Evolutionary conservation across 2,113 vertebrate genomes (phyloP), one percentile per base, ranked within the genome.

Genomic region (Orthonyx spaldingii): DNA sequence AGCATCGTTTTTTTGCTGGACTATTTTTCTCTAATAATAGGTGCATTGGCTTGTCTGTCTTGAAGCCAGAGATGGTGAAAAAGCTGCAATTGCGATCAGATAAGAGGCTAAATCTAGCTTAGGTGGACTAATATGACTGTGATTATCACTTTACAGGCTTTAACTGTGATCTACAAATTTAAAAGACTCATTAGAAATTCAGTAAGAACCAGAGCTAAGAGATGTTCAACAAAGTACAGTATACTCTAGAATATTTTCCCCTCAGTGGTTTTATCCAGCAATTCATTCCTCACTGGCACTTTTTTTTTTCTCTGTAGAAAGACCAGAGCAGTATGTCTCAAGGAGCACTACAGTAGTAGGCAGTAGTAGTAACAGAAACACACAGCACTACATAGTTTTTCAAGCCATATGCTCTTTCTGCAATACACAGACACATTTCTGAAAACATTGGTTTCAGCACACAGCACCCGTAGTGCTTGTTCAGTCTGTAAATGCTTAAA

Each of bases 371-470:
- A 72, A 55, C n/a, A 77, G 56, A 71, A 66, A 60, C 20, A 44
- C 6, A 23, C 6, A 20, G 4, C 3, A 26, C 16, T 64, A 21
- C 6, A 11, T 3, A 12, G 15, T 32, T 85, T 76, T 64, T 27
- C 53, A 68, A 69, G 27, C 49, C 32, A 30, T 60, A 11, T 37
- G 27, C 17, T 65, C 4, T 60, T 85, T 90, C 37, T 42, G 19
- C 4, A 7, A 44, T 13, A 28, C 16, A 50, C 44, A 17, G 9
- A 32, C 0, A 0, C 17, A 33, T n/a, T 84, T 75, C 44, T 56
- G 65, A 64, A 66, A 76, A 42, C 16, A 53, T 3, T n/a, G 24
- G 23, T 79, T 76, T 71, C 44, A 26, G 35, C 53, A 26, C 27
- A 16, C 3, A 28, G 21, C 14, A 55, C 24, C 33, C 13, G 6